Evolutionary conservation across 2,888 invertebrate genomes (phyloP).

Genomic region (Zhengitettix transpicula): DNA sequence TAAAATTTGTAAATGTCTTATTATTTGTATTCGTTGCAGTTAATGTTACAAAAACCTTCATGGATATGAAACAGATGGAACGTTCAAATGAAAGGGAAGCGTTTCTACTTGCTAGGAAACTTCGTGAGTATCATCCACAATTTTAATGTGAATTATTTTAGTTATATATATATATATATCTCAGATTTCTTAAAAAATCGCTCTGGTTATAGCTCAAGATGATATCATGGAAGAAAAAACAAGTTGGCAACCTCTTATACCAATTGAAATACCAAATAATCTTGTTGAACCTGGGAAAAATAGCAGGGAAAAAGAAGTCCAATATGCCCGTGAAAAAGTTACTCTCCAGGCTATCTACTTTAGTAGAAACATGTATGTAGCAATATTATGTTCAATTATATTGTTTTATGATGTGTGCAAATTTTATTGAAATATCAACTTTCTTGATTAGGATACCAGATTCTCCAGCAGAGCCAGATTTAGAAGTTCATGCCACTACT

Average conservation of each 20-base stretch:
- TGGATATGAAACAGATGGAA: slow-evolving; percentile 83
- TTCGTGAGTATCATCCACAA: slow-evolving; percentile 30
- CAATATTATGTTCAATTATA: background rate
- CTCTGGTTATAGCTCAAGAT: slow-evolving; percentile 18
- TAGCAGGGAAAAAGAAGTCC: slow-evolving; percentile 74
- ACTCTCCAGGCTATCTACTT: slow-evolving; percentile 71
- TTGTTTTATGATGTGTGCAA: background rate
- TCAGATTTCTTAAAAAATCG: background rate
- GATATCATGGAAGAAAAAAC: slow-evolving; percentile 65
- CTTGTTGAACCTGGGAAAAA: slow-evolving; percentile 42
- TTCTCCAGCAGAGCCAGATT: slow-evolving; percentile 70
- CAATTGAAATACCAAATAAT: slow-evolving; percentile 45
- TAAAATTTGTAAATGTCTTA: background rate
- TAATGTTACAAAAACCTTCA: slow-evolving; percentile 83
- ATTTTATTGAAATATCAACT: too few relatives aligned
- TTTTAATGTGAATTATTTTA: background rate
- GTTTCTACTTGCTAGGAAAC: slow-evolving; percentile 58
- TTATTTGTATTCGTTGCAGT: slow-evolving; percentile 30
- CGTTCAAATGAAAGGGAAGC: slow-evolving; percentile 69
- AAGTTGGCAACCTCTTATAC: slow-evolving; percentile 54
- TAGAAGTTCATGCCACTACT: slow-evolving; percentile 54
- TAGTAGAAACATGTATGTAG: slow-evolving; percentile 44
- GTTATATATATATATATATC: background rate
- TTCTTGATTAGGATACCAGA: slow-evolving; percentile 51
- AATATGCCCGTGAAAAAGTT: slow-evolving; percentile 70